A percentile compares a stretch with the other conserved stretches of the same genome.
phyloP scores from a whole-genome alignment of 1,140 invertebrate genomes.

The Palaemon carinicauda region DNA sequence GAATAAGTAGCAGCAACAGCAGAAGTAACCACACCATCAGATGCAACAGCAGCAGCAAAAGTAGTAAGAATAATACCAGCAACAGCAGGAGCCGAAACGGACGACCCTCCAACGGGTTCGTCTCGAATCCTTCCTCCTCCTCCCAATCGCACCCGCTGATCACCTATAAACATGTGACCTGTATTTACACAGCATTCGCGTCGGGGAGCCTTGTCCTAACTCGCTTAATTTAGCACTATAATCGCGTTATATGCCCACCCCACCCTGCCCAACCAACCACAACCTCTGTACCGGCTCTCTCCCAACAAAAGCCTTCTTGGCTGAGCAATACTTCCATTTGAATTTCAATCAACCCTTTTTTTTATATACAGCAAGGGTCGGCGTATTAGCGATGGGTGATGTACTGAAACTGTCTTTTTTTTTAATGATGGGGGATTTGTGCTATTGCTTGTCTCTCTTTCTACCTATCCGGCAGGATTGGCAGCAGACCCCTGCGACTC shows the following conservation, averaged over 20 bases:
- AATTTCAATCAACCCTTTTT: neutral
- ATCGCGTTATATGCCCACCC: neutral
- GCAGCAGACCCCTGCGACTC: no score
- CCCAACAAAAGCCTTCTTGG: neutral
- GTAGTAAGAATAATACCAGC: neutral
- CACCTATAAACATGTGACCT: slow-evolving; percentile 16
- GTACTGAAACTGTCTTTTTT: neutral
- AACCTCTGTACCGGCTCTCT: no score
- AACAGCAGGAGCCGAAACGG: neutral
- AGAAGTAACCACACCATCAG: no score
- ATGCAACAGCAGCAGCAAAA: no score
- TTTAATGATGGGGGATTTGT: no score
- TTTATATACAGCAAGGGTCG: no score
- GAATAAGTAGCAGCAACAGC: no score
- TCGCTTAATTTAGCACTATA: slow-evolving; percentile 29
- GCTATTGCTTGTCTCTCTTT: no score
- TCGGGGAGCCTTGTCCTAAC: slow-evolving; percentile 18
- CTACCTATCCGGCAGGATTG: no score
- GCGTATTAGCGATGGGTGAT: neutral
- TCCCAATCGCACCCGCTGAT: slow-evolving; percentile 5
- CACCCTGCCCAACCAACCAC: neutral
- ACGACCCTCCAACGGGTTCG: no score
- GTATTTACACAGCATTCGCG: neutral
- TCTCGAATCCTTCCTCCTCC: neutral
- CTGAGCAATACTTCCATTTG: neutral